Evolutionary conservation across 2,113 vertebrate genomes (phyloP).

Genomic region (Chionomys nivalis): DNA sequence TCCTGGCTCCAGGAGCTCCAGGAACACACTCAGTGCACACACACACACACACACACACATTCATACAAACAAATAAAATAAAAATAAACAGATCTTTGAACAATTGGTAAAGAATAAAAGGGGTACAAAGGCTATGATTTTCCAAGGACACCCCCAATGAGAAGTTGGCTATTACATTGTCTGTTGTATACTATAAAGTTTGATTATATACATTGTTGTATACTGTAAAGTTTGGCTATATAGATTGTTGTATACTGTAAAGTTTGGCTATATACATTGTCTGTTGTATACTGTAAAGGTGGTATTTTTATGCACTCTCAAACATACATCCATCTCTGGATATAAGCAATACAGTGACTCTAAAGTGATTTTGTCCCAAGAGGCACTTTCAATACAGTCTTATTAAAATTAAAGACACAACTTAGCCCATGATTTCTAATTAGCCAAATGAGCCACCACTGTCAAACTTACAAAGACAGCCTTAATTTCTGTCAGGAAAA

Average conservation of each 20-base stretch:
- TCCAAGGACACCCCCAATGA: not conserved
- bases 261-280: too few species aligned
- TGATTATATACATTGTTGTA: too few species aligned
- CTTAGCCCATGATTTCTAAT: constrained; percentile 24
- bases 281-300: not conserved
- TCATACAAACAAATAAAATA: not conserved
- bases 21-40: not conserved
- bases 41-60: not conserved
- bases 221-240: not conserved
- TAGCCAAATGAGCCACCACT: constrained; percentile 11
- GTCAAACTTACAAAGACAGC: constrained; percentile 5
- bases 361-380: not conserved
- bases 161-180: not conserved
- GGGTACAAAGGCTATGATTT: not conserved
- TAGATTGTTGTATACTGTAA: not conserved
- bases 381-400: constrained; percentile 1
- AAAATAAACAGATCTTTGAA: not conserved
- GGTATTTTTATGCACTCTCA: not conserved
- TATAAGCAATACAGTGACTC: not conserved
- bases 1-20: not conserved
- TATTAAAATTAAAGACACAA: constrained; percentile 6
- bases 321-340: not conserved
- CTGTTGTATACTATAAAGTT: not conserved
- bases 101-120: not conserved
- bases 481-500: constrained; percentile 12